Conservation (phyloP, 2,113 vertebrate genomes). For the Silurus meridionalis region DNA sequence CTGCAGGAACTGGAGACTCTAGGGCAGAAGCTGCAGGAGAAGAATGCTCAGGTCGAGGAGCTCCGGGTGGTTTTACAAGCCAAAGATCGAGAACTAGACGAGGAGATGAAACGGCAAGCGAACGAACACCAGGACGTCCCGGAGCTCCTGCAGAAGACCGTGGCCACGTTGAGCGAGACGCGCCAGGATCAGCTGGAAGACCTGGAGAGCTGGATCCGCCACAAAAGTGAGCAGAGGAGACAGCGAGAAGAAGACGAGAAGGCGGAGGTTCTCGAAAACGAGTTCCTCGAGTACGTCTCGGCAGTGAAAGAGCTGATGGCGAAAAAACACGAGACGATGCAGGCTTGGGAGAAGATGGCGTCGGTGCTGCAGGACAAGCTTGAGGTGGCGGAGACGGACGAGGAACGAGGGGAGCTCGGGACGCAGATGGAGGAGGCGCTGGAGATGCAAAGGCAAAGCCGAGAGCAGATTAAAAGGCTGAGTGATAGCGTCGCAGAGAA, state of each 20-base stretch:
- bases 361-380: background rate
- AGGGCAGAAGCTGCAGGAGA: slow-evolving; percentile 29
- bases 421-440: background rate
- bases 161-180: background rate
- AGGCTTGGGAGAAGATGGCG: background rate
- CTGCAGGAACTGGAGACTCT: background rate
- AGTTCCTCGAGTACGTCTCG: background rate
- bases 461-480: background rate
- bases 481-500: background rate
- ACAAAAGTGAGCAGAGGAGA: slow-evolving; percentile 26
- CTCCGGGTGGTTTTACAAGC: background rate
- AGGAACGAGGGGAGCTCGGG: background rate
- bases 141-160: background rate
- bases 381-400: background rate
- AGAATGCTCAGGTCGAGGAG: background rate
- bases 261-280: slow-evolving; percentile 3
- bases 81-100: slow-evolving; percentile 12
- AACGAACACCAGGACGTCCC: too few species aligned
- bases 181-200: slow-evolving; percentile 15
- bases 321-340: slow-evolving; percentile 8
- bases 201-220: background rate
- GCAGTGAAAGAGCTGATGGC: background rate
- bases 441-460: background rate
- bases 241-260: slow-evolving; percentile 17
- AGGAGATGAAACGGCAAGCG: background rate